Conservation (phyloP, 2,113 vertebrate species). For the Odontophorus gujanensis region DNA sequence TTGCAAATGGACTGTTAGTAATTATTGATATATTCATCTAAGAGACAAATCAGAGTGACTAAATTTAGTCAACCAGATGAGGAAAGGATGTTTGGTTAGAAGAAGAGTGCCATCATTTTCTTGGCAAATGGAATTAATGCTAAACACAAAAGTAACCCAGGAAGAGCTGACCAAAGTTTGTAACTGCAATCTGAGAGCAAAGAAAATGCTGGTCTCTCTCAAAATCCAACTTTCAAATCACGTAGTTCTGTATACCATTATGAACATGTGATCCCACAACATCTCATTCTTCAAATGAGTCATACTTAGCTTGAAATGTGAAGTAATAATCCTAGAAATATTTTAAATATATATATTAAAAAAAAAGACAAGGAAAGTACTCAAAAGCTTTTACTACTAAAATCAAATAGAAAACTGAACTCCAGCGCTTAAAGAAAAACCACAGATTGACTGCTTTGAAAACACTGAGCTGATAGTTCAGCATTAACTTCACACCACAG, state of each 20-base stretch:
- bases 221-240: background rate
- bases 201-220: background rate
- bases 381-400: background rate
- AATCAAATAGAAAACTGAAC: background rate
- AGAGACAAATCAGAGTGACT: background rate
- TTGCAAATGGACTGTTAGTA: conserved; percentile 7
- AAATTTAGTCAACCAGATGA: background rate
- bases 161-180: background rate
- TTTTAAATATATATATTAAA: background rate
- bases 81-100: background rate
- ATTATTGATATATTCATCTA: background rate
- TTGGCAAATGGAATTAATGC: background rate
- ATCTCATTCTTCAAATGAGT: background rate
- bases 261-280: background rate
- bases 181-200: background rate
- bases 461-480: background rate
- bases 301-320: background rate
- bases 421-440: background rate
- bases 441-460: background rate
- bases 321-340: background rate
- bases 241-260: background rate
- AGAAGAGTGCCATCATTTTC: background rate
- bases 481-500: background rate
- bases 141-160: background rate
- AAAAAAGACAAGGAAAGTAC: background rate